Conservation (phyloP, 2,113 vertebrate genomes). For the Sialia sialis region DNA sequence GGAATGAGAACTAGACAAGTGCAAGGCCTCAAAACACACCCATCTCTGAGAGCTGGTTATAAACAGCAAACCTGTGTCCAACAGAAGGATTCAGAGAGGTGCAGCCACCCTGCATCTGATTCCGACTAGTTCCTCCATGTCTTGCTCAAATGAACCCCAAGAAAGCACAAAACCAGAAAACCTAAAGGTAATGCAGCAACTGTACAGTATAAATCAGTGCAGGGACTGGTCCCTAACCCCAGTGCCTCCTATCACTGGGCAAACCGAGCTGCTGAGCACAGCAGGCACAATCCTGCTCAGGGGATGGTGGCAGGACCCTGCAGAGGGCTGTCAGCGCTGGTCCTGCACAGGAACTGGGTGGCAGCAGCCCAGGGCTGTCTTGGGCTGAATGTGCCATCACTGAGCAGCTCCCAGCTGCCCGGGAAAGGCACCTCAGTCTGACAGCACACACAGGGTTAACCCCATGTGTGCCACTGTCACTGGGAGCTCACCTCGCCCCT, state of each 20-base stretch:
- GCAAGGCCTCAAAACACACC: neutral
- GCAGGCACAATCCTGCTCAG: neutral
- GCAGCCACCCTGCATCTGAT: neutral
- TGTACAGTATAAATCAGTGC: too few species aligned
- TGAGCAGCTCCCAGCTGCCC: accelerated
- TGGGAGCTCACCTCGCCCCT: accelerated
- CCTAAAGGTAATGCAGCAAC: neutral
- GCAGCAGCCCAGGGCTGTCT: neutral
- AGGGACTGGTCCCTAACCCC: neutral
- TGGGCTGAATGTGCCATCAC: neutral
- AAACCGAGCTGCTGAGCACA: neutral
- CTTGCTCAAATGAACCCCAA: neutral
- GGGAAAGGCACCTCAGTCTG: neutral
- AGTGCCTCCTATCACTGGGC: too few species aligned
- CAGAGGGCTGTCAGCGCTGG: neutral
- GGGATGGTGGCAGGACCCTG: neutral
- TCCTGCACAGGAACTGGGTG: neutral
- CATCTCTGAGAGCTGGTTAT: neutral
- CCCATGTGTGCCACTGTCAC: neutral
- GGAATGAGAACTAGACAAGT: neutral
- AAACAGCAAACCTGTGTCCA: neutral
- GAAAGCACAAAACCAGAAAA: neutral
- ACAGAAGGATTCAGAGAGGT: neutral
- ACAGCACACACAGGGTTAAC: neutral
- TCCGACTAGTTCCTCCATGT: accelerated